Evolutionary conservation across 2,797 vertebrate species (phyloP), one percentile per base, ranked within the genome.

Genomic region (Catharus ustulatus): DNA sequence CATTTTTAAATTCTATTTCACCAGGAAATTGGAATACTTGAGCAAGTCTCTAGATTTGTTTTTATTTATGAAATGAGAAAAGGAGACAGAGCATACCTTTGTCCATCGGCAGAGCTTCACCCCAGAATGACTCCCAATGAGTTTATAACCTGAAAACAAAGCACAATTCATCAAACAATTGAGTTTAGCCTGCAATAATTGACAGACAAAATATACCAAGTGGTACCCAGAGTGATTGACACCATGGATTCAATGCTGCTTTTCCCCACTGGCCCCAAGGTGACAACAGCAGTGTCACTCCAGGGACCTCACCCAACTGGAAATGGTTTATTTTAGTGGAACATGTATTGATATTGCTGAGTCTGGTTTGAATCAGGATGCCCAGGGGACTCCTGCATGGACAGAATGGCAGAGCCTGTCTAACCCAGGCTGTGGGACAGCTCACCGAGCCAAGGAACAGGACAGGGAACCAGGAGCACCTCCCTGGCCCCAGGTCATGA

Each of bases 91-190:
- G 17, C 24, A 62, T 98, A 99, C 99, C 98, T 99, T 99, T 69
- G 99, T 99, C 99, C 99, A 99, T 21, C 99, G 98, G 94, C 99
- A 99, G 8, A 99, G 98, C 96, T 99, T 99, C 95, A 99, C 99
- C 67, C 99, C 99, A 1, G 99, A 99, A 89, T 99, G 99, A 96
- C 99, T 99, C 95, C 99, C 99, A 62, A 99, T 99, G 79, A 99
- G 97, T 95, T 98, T 99, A 96, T 99, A 99, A 21, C 99, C 99
- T 99, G 96, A 36, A 96, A 71, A 90, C 24, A 89, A 76, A 71
- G 11, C 40, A 63, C 64, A 64, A 17, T 68, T 26, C 40, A 55
- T 34, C 57, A 51, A 63, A 58, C 11, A 15, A 30, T 22, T 23
- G 10, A 45, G 46, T 81, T 85, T 58, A 74, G 55, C 46, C 66